Base-by-base conservation (phyloP, 2,797 vertebrate genomes). In the Peromyscus aztecus region DNA sequence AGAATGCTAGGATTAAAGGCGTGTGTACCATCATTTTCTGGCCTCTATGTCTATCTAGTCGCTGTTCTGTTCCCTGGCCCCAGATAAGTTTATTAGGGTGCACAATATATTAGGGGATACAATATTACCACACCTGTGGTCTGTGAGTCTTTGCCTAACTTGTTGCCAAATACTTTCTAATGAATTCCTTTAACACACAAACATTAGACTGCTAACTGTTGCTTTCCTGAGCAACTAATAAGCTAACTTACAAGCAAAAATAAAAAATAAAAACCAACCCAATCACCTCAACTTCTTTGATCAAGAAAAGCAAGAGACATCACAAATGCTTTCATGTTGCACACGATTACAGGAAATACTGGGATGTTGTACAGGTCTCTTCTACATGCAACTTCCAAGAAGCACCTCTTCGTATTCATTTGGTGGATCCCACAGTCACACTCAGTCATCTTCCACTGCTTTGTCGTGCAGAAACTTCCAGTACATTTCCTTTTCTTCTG, bases 121-220 rank as follows among this genome's bases (percentile, higher is more conserved):
- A 52, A 52, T 52, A 52, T 52, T 2, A 52, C 52, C 52, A 52
- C 52, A 52, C 52, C 52, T 52, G 69, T 52, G 12, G 21, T 78
- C 31, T 57, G 23, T 55, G n/a, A 96, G 92, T 57, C 11, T 3
- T 16, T 96, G 7, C 37, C 34, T 89, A 84, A 91, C 52, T 69
- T 57, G 61, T 3, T 40, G 9, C 9, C 82, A 91, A 75, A 29
- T 29, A 85, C 80, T 81, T 84, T 17, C 55, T 4, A 11, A 6
- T 59, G 11, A 94, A 97, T 59, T 86, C 76, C 69, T 96, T 92
- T 46, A 90, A 43, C 11, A 90, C 52, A 63, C 10, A 96, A 82
- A 34, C 7, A 43, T 37, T 55, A 6, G 69, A 77, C 46, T 29
- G 49, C 55, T 91, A 93, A 40, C 69, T 89, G 65, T 7, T 46